These are phyloP conservation scores for Pollenia labialis DNA, from an alignment of 2,888 invertebrate species.

Conservation along the genomic window DNA sequence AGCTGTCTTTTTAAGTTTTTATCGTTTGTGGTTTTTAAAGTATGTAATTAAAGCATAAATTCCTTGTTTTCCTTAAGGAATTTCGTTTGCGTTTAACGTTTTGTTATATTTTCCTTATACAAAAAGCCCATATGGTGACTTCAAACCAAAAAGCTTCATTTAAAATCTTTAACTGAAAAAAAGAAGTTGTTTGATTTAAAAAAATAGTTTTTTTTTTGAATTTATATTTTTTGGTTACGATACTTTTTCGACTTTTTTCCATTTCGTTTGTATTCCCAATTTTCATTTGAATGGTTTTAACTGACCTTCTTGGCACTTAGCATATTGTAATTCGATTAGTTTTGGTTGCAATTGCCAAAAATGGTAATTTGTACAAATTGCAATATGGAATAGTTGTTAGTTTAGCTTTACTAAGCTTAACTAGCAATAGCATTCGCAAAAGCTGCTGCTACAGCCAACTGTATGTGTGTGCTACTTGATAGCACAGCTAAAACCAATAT, in stretches of 20 bases:
- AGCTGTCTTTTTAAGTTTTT: neutral
- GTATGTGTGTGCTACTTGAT: slow-evolving; percentile 28
- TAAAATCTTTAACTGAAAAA: slow-evolving; percentile 45
- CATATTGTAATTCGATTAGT: slow-evolving; percentile 75
- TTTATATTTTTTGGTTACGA: neutral
- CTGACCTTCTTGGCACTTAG: slow-evolving; percentile 74
- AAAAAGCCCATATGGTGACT: slow-evolving; percentile 56
- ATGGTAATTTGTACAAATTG: slow-evolving; percentile 82
- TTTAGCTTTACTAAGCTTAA: slow-evolving; percentile 62
- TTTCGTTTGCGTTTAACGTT: slow-evolving; percentile 58
- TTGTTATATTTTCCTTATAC: slow-evolving; percentile 3
- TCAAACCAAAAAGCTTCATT: slow-evolving; percentile 38
- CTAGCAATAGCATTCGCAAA: slow-evolving; percentile 62
- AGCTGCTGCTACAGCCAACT: slow-evolving; percentile 40
- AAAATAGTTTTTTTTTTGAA: neutral
- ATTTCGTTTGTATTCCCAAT: slow-evolving; percentile 67
- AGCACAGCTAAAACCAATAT: slow-evolving; percentile 49
- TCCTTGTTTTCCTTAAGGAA: slow-evolving; percentile 70
- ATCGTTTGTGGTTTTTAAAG: slow-evolving; percentile 21
- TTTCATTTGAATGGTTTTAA: slow-evolving; percentile 72
- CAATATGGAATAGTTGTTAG: slow-evolving; percentile 76
- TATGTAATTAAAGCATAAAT: slow-evolving; percentile 71
- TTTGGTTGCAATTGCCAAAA: slow-evolving; percentile 78
- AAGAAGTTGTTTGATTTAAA: slow-evolving; percentile 6
- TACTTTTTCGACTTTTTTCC: slow-evolving; percentile 13